Base-by-base conservation (phyloP, 2,113 vertebrate genomes). In the Upupa epops region DNA sequence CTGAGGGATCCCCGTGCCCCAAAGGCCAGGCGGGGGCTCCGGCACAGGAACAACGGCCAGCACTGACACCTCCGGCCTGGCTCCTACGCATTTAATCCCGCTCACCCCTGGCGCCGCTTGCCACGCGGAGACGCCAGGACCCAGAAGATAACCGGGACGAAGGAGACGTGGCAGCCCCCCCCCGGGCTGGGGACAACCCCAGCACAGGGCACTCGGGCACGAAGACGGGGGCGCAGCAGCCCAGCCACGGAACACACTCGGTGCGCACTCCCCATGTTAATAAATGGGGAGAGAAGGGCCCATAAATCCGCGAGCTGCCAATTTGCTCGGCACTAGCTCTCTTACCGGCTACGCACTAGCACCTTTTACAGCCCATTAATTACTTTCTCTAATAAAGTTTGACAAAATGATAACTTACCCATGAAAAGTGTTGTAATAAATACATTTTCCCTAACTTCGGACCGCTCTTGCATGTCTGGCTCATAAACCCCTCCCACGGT, bases 321-420 rank as follows among this genome's bases (percentile, higher is more conserved):
- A 98, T 98, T 97, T 97, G 94, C 97, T 95, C 70, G 86, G 96
- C 97, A 95, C 97, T 96, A 83, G 97, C 97, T 98, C 98, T 97
- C 97, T 97, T 97, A 97, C 97, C 58, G 96, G 97, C 97, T 96
- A 98, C 77, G 97, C 98, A 97, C 98, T 98, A 97, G 97, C 97
- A 98, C 97, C 96, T 97, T 98, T 98, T 98, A 98, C 97, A 98
- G 98, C 97, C 97, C 98, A 98, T 98, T 98, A 98, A 98, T 98
- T 98, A 98, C 97, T 96, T 97, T 96, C 97, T 97, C 97, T 98
- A 98, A 98, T 98, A 98, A 98, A 98, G 98, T 98, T 98, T 98
- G 98, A 98, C 98, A 98, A 98, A 98, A 98, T 98, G 98, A 98
- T 98, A 98, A 98, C 98, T 97, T 98, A 97, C 97, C 97, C 97